phyloP scores from a whole-genome alignment of 2,113 vertebrate species.

The Ageneiosus marmoratus region DNA sequence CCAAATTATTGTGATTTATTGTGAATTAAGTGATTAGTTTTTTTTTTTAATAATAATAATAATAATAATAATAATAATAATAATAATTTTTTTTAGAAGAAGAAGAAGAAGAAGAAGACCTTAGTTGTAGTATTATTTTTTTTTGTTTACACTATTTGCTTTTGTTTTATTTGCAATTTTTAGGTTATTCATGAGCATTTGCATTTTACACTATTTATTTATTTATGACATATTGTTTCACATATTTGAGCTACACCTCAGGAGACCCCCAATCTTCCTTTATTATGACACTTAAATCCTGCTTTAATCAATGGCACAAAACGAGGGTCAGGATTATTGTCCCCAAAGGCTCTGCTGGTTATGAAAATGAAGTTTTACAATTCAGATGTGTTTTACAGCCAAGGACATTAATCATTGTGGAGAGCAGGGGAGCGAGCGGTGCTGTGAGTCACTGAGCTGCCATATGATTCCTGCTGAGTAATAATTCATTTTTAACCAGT shows the following conservation, averaged over 20 bases:
- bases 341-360: constrained; percentile 25
- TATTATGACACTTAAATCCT: constrained; percentile 7
- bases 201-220: background rate
- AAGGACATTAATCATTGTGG: constrained; percentile 20
- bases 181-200: background rate
- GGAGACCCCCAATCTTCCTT: background rate
- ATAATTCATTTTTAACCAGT: background rate
- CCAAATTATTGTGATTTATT: no score
- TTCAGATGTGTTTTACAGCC: constrained; percentile 8
- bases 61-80: background rate
- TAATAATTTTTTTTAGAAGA: no score
- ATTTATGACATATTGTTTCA: background rate
- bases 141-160: background rate
- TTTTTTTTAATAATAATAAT: constrained; percentile 3
- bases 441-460: background rate
- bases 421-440: background rate
- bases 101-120: no score
- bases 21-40: no score
- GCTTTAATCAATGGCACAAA: constrained; percentile 24
- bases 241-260: background rate
- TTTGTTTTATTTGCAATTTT: background rate
- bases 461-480: constrained; percentile 4
- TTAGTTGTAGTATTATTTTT: background rate
- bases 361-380: constrained; percentile 22
- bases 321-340: constrained; percentile 17